A percentile compares a stretch with the other conserved stretches of the same genome.
Conservation (phyloP, 2,113 vertebrate species). For the Sebastes fasciatus region DNA sequence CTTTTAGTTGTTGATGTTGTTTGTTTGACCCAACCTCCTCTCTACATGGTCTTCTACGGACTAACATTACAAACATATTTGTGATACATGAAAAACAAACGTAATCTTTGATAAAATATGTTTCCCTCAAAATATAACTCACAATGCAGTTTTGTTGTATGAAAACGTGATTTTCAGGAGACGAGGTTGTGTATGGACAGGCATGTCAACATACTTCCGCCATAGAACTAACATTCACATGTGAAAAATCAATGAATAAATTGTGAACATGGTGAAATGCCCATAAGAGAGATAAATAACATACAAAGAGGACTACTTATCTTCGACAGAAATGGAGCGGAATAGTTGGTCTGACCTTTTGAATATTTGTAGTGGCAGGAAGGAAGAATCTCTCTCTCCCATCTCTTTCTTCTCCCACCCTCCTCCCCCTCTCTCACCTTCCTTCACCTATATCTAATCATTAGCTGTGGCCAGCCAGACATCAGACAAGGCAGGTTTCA, state of each 20-base stretch:
- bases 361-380: not conserved
- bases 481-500: slow-evolving; percentile 54
- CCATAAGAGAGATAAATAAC: not conserved
- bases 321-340: not conserved
- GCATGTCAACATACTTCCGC: no score
- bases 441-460: slow-evolving; percentile 32
- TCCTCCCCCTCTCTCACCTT: not conserved
- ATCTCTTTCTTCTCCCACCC: not conserved
- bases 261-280: not conserved
- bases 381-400: not conserved
- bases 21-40: no score
- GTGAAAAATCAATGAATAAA: not conserved
- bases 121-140: no score
- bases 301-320: not conserved
- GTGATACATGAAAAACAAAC: no score
- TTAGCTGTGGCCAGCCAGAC: slow-evolving; percentile 48
- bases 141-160: no score
- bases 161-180: no score
- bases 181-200: not conserved
- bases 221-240: no score
- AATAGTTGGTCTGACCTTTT: slow-evolving; percentile 29
- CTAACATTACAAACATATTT: no score
- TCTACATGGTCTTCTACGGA: no score
- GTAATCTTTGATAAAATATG: no score
- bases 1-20: no score